These are phyloP conservation scores for Oncorhynchus kisutch DNA, from an alignment of 2,113 vertebrate genomes.

Conservation along the genomic window DNA sequence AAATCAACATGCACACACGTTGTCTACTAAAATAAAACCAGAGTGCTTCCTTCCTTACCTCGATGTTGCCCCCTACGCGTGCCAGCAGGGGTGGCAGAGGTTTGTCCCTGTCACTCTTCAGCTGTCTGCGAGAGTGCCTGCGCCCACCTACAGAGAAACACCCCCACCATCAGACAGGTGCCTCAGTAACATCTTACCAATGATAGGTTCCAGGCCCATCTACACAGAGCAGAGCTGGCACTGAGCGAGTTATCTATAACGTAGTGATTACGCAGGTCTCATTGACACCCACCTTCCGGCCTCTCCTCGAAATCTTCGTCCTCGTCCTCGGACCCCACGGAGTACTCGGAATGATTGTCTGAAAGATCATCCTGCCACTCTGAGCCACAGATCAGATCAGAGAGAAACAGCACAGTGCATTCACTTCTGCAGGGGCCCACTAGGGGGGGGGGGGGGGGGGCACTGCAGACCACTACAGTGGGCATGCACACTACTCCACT, in stretches of 20 bases:
- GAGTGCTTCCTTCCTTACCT: slow-evolving; percentile 70
- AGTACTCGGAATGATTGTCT: slow-evolving; percentile 98
- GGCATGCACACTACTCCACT: slow-evolving; percentile 36
- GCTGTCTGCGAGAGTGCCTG: slow-evolving; percentile 91
- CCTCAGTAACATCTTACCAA: neutral
- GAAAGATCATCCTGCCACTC: slow-evolving; percentile 98
- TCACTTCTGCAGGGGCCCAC: slow-evolving; percentile 67
- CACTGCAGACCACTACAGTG: slow-evolving; percentile 61
- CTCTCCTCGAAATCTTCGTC: slow-evolving; percentile 98
- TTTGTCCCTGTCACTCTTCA: slow-evolving; percentile 93
- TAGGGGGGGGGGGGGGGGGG: slow-evolving; percentile 62
- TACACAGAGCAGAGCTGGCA: neutral
- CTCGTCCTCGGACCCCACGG: slow-evolving; percentile 96
- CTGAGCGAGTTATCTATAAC: neutral
- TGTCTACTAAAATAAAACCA: neutral
- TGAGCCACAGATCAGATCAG: slow-evolving; percentile 77
- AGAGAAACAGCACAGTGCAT: slow-evolving; percentile 72
- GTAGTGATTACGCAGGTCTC: neutral
- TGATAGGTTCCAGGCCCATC: neutral
- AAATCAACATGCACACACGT: neutral
- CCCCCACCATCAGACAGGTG: slow-evolving; percentile 1
- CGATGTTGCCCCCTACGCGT: slow-evolving; percentile 93
- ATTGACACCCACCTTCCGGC: slow-evolving; percentile 82
- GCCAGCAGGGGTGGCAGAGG: slow-evolving; percentile 93
- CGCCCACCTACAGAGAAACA: slow-evolving; percentile 79